Evolutionary conservation across 2,888 invertebrate species (phyloP).

Genomic region (Orthosia gracilis): DNA sequence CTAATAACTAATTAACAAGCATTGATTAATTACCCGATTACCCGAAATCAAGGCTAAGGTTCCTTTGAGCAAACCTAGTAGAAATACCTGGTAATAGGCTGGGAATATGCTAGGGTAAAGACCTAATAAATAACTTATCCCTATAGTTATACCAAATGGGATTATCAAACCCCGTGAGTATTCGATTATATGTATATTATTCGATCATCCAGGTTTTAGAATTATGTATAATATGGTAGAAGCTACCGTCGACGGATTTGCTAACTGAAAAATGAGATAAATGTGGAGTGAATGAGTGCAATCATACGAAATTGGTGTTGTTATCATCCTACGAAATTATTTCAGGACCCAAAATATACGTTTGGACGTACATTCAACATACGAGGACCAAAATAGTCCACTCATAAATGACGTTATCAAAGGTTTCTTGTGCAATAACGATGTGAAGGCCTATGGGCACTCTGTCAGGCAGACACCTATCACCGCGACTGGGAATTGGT

Average conservation of each 20-base stretch:
- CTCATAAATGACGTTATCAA: background rate
- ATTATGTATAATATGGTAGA: slow-evolving; percentile 6
- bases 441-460: too few species aligned
- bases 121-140: slow-evolving; percentile 52
- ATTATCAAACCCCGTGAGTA: slow-evolving; percentile 56
- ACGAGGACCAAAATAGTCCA: background rate
- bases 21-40: background rate
- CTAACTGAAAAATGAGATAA: slow-evolving; percentile 3
- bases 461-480: background rate
- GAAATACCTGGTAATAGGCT: slow-evolving; percentile 52
- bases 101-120: slow-evolving; percentile 57
- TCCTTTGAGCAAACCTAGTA: slow-evolving; percentile 44
- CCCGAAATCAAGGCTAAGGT: slow-evolving; percentile 9
- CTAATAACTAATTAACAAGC: background rate
- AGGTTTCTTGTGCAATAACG: slow-evolving; percentile 3
- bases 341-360: background rate
- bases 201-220: slow-evolving; percentile 58
- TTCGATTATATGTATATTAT: slow-evolving; percentile 61
- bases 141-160: slow-evolving; percentile 58
- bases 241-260: slow-evolving; percentile 9
- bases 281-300: slow-evolving; percentile 48
- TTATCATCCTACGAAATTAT: slow-evolving; percentile 44
- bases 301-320: slow-evolving; percentile 24
- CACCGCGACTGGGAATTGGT: background rate
- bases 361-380: background rate